Evolutionary conservation across 1,140 invertebrate species (phyloP).

Genomic region (Luehdorfia chinensis): DNA sequence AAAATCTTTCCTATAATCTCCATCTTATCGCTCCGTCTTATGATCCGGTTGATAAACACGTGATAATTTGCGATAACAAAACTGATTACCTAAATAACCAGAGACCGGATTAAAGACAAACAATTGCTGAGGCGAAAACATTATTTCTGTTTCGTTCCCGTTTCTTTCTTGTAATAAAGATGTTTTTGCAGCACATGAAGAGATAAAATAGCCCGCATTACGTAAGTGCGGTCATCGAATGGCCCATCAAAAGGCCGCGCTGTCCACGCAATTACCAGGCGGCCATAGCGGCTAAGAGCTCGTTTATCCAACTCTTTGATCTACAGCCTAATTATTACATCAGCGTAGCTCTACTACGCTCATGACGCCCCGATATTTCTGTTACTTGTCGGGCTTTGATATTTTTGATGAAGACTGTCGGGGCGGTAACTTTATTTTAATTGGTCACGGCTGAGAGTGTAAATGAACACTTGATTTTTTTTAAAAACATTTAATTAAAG

Average conservation of each 20-base stretch:
- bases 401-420: slow-evolving; percentile 23
- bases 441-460: background rate
- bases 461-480: too few relatives aligned
- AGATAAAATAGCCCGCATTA: background rate
- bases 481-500: too few relatives aligned
- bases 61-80: too few relatives aligned
- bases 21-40: too few relatives aligned
- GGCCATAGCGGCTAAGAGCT: slow-evolving; percentile 31
- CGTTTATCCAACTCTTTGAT: slow-evolving; percentile 43
- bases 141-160: background rate
- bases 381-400: slow-evolving; percentile 33
- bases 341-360: slow-evolving; percentile 25
- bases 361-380: slow-evolving; percentile 41
- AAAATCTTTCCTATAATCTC: too few relatives aligned
- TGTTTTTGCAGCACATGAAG: too few relatives aligned
- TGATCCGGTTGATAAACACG: too few relatives aligned
- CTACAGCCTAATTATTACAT: slow-evolving; percentile 44
- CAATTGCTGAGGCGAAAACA: too few relatives aligned
- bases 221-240: slow-evolving; percentile 7
- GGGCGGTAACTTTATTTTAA: slow-evolving; percentile 4
- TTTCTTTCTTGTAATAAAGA: too few relatives aligned
- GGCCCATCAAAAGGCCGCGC: slow-evolving; percentile 29
- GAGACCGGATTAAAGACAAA: too few relatives aligned
- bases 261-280: slow-evolving; percentile 36
- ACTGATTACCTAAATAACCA: too few relatives aligned